phyloP scores from a whole-genome alignment of 2,888 invertebrate species.

The Eupithecia dodoneata region DNA sequence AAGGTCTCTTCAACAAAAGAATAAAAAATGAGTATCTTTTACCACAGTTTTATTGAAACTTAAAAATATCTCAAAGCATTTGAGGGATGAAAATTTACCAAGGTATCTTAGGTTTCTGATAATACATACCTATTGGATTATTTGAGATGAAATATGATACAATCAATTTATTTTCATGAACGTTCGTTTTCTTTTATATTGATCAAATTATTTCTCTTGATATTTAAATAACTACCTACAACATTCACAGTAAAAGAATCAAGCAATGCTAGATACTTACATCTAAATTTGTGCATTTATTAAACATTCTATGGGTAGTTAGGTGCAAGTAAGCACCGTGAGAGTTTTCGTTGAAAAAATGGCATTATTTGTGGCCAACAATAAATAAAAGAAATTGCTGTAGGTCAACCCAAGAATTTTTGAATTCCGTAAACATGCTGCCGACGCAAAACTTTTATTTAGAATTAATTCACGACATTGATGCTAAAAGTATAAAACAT shows the following conservation, averaged over 20 bases:
- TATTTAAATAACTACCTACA: background rate
- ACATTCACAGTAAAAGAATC: background rate
- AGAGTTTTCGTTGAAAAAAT: background rate
- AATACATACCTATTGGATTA: background rate
- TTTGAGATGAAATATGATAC: background rate
- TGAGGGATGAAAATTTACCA: background rate
- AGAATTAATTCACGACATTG: background rate
- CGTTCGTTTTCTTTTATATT: background rate
- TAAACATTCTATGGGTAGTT: background rate
- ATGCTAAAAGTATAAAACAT: background rate
- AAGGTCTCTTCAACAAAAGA: background rate
- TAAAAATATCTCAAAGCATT: background rate
- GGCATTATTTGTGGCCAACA: background rate
- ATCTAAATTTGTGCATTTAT: constrained; percentile 4
- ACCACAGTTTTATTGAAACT: constrained; percentile 1
- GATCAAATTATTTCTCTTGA: background rate
- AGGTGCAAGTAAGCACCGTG: background rate
- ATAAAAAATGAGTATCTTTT: background rate
- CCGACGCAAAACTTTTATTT: background rate
- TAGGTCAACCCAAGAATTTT: background rate
- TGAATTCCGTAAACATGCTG: background rate
- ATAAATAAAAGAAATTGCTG: background rate
- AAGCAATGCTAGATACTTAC: background rate
- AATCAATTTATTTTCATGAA: background rate
- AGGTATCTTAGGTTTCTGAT: background rate